Evolutionary conservation across 2,797 vertebrate genomes (phyloP).

Genomic region (Craterocephalus amniculus): DNA sequence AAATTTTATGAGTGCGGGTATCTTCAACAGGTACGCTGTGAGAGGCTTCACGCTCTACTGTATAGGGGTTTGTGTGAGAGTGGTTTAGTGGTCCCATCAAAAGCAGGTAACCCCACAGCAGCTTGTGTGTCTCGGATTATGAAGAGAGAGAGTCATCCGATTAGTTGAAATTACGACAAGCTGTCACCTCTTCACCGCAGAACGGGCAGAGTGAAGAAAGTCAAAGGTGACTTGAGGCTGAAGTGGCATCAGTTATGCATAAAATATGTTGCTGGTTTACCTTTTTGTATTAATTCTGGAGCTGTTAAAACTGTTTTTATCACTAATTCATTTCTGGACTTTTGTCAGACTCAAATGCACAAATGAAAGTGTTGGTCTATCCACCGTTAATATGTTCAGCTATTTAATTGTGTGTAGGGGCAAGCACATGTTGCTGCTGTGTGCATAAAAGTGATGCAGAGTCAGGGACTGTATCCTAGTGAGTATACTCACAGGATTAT

Average conservation of each 20-base stretch:
- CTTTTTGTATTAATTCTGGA: background rate
- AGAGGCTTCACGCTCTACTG: background rate
- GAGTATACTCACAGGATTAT: slow-evolving; percentile 31
- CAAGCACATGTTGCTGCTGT: slow-evolving; percentile 16
- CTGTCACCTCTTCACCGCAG: slow-evolving; percentile 61
- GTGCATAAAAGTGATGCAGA: slow-evolving; percentile 11
- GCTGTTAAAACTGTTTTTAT: background rate
- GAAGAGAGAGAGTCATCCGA: slow-evolving; percentile 76
- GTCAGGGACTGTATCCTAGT: slow-evolving; percentile 13
- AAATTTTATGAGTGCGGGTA: background rate
- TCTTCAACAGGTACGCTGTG: slow-evolving; percentile 67
- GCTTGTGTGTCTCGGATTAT: slow-evolving; percentile 72
- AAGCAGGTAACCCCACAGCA: slow-evolving; percentile 62
- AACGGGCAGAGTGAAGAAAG: slow-evolving; percentile 61
- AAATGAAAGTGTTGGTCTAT: background rate
- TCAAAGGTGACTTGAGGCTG: slow-evolving; percentile 62
- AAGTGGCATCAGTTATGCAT: slow-evolving; percentile 4
- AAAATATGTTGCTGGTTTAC: background rate
- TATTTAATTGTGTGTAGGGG: slow-evolving; percentile 8
- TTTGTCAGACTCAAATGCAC: background rate
- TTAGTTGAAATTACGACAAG: slow-evolving; percentile 76
- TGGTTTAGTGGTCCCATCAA: slow-evolving; percentile 41
- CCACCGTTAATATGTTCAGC: slow-evolving; percentile 11
- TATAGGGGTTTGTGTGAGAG: slow-evolving; percentile 5
- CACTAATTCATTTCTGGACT: background rate